Evolutionary conservation across 2,797 vertebrate species (phyloP).

Genomic region (Microctenopoma steveboyesi): DNA sequence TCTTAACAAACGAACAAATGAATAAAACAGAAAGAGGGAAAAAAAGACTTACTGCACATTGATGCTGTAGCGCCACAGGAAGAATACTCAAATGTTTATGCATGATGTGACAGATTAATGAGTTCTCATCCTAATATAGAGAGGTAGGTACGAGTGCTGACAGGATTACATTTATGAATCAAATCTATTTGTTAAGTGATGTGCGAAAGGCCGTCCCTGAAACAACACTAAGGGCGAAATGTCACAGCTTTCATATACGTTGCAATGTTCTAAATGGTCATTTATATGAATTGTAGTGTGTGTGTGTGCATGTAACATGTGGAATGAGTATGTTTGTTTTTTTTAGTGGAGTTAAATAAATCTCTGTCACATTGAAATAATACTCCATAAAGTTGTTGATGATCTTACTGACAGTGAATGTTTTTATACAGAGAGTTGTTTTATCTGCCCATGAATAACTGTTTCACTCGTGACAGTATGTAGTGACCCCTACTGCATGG

Average conservation of each 20-base stretch:
- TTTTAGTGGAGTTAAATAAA: not conserved
- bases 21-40: too few species aligned
- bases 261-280: not conserved
- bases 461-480: conserved; percentile 31
- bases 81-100: conserved; percentile 5
- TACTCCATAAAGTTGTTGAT: conserved; percentile 1
- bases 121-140: not conserved
- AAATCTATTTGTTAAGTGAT: not conserved
- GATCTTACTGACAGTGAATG: conserved; percentile 5
- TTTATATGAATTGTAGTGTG: not conserved
- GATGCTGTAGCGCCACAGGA: not conserved
- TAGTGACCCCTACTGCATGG: conserved; percentile 72
- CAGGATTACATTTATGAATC: not conserved
- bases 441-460: not conserved
- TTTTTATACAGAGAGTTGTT: not conserved
- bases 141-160: not conserved
- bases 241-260: not conserved
- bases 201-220: conserved; percentile 7
- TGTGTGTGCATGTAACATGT: too few species aligned
- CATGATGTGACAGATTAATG: conserved; percentile 5
- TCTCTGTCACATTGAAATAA: not conserved
- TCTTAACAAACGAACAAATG: too few species aligned
- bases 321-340: not conserved
- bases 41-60: too few species aligned
- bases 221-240: not conserved